Evolutionary conservation across 2,888 invertebrate species (phyloP).

Genomic region (Hedychridium roseum): DNA sequence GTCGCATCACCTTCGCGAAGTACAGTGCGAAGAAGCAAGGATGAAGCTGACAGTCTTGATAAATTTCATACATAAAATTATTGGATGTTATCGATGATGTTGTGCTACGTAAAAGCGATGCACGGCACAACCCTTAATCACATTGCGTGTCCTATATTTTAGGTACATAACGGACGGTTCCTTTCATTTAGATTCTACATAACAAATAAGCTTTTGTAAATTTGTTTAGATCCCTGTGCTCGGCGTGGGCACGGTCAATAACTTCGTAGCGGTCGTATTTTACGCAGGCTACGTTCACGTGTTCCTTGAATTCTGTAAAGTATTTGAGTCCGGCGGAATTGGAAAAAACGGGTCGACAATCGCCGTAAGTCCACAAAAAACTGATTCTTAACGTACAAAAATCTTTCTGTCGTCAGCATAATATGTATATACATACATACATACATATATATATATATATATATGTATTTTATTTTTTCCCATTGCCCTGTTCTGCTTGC

Average conservation of each 20-base stretch:
- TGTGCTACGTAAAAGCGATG: too few species aligned
- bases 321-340: slow-evolving; percentile 84
- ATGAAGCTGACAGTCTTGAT: too few species aligned
- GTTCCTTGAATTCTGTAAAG: slow-evolving; percentile 74
- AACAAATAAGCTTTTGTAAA: slow-evolving; percentile 49
- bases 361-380: slow-evolving; percentile 87
- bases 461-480: slow-evolving; percentile 2
- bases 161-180: background rate
- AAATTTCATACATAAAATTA: too few species aligned
- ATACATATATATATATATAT: background rate
- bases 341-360: slow-evolving; percentile 97
- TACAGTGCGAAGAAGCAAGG: too few species aligned
- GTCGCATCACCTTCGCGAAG: too few species aligned
- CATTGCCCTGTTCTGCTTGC: background rate
- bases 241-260: slow-evolving; percentile 51
- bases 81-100: too few species aligned
- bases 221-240: slow-evolving; percentile 59
- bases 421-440: slow-evolving; percentile 8
- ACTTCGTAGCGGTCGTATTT: slow-evolving; percentile 65
- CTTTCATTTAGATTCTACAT: slow-evolving; percentile 8
- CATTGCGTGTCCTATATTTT: too few species aligned
- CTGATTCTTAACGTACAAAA: too few species aligned
- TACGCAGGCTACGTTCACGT: slow-evolving; percentile 72
- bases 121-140: too few species aligned
- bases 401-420: too few species aligned